Conservation (phyloP, 1,140 invertebrate species). For the Andrena cerasifolii region DNA sequence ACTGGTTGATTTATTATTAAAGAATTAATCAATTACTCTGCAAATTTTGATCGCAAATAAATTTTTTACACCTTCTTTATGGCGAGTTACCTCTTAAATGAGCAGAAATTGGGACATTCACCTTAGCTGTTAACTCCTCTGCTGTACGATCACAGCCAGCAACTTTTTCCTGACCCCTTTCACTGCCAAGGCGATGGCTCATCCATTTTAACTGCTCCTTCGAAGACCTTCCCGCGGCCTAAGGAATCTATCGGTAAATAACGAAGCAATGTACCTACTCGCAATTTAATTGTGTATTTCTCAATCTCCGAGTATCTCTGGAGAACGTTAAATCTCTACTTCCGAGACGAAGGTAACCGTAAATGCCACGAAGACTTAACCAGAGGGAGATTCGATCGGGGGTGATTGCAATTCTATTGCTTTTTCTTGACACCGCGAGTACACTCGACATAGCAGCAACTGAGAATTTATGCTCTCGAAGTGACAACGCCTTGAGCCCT, state of each 20-base stretch:
- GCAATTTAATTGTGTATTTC: constrained; percentile 48
- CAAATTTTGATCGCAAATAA: no score
- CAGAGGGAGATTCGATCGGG: background rate
- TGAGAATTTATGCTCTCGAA: no score
- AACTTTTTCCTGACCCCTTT: constrained; percentile 17
- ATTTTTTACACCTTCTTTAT: no score
- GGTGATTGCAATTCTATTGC: constrained; percentile 3
- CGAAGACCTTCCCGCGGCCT: constrained; percentile 2
- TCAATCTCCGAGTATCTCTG: background rate
- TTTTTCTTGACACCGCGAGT: background rate
- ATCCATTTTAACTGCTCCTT: constrained; percentile 64
- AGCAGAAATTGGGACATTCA: no score
- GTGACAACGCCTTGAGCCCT: no score
- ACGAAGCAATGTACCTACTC: constrained; percentile 34
- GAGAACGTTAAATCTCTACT: constrained; percentile 4
- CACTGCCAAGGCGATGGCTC: constrained; percentile 35
- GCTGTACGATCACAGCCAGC: constrained; percentile 11
- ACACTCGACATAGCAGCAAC: no score
- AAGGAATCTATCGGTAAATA: constrained; percentile 30
- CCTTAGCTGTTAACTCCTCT: constrained; percentile 14
- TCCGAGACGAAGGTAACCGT: background rate
- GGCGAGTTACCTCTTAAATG: no score
- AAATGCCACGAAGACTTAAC: constrained; percentile 18
- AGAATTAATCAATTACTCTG: no score
- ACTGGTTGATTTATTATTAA: no score